These are phyloP conservation scores for Sus cebifrons DNA, from an alignment of 2,797 vertebrate species.

Conservation along the genomic window DNA sequence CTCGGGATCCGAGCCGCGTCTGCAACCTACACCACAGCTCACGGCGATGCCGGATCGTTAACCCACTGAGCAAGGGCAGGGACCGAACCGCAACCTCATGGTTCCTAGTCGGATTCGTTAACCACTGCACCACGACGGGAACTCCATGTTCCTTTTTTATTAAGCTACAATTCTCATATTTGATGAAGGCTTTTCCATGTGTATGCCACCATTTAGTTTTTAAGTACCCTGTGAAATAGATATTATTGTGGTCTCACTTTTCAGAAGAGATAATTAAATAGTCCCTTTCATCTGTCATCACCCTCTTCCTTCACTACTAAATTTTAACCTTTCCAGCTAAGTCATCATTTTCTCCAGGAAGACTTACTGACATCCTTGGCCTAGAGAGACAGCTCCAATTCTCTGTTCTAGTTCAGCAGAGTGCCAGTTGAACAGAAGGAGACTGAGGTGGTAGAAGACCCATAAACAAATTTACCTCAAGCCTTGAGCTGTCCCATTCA, in stretches of 20 bases:
- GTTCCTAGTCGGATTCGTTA: too few species aligned
- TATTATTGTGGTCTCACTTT: neutral
- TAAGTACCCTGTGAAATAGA: neutral
- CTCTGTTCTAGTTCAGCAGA: neutral
- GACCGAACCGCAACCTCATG: too few species aligned
- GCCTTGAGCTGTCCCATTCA: neutral
- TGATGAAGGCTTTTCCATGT: constrained; percentile 56
- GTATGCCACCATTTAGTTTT: neutral
- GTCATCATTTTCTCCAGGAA: neutral
- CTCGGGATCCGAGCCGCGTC: too few species aligned
- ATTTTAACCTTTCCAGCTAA: constrained; percentile 11
- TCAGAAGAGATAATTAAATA: constrained; percentile 46
- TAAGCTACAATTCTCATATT: constrained; percentile 41
- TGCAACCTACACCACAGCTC: too few species aligned
- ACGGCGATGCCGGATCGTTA: too few species aligned
- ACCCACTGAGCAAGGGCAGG: too few species aligned
- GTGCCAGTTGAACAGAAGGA: neutral
- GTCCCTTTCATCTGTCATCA: neutral
- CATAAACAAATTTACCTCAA: neutral
- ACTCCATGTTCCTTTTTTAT: neutral
- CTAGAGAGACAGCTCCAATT: neutral
- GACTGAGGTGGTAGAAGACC: neutral
- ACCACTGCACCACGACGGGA: too few species aligned
- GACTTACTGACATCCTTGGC: neutral
- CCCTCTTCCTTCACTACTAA: neutral